Base-by-base conservation (phyloP, 2,797 vertebrate genomes). In the Manis pentadactyla region DNA sequence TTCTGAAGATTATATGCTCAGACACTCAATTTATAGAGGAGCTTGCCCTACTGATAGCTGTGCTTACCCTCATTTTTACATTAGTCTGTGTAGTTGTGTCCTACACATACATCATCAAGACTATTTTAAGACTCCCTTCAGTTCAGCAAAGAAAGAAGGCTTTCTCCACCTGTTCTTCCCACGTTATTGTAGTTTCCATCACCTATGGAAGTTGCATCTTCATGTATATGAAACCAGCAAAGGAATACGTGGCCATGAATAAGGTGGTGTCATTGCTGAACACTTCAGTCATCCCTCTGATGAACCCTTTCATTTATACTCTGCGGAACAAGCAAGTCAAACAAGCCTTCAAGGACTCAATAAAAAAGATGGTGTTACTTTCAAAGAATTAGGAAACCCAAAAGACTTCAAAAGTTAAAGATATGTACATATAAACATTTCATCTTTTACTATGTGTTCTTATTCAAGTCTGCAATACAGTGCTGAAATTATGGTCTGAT, bases 231-330 rank as follows among this genome's bases (percentile, higher is more conserved):
- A 42, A 42, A 42, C 39, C 96, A n/a, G 74, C 92, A 27, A 97
- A 94, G 53, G 39, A 42, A 42, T 42, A 7, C 7, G 39, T 42
- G 39, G 39, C 39, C 39, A 42, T 42, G 96, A 94, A 59, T 92
- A 42, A 42, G 39, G 39, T 64, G 46, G 95, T 95, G 11, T 92
- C 96, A 17, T 51, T 97, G 37, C 95, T 97, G 71, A 96, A 68
- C 17, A 97, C 96, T 55, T 94, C 96, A 15, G 42, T 97, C 34
- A 90, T 84, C 29, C 93, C 96, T 74, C 9, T 97, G 27, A 75
- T 97, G 31, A 97, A 97, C 55, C 91, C 93, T 68, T 97, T 96
- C 71, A 96, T 97, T 90, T 97, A 96, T 46, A 93, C 73, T n/a
- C 82, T 97, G 29, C 1, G 29, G 53, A 96, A 96, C 61, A 90